Conservation (phyloP, 2,113 vertebrate genomes). For the Collichthys lucidus region DNA sequence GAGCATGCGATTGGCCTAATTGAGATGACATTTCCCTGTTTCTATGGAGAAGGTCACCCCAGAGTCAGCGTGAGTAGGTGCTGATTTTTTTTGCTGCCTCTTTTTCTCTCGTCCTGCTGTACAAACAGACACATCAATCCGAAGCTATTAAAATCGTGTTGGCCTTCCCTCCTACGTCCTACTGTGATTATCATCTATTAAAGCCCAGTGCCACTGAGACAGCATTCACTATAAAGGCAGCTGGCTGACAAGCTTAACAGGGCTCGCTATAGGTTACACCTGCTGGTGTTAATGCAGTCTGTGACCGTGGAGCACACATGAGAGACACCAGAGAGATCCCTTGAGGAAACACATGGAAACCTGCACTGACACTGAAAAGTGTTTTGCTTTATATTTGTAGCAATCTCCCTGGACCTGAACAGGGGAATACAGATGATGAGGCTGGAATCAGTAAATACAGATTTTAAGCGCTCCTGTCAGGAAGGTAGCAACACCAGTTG, state of each 20-base stretch:
- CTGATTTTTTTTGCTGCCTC: constrained; percentile 42
- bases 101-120: constrained; percentile 45
- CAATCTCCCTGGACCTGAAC: constrained; percentile 22
- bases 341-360: constrained; percentile 37
- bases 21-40: constrained; percentile 78
- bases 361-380: constrained; percentile 33
- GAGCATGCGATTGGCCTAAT: constrained; percentile 77
- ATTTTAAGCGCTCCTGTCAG: constrained; percentile 45
- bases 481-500: neutral
- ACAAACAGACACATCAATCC: constrained; percentile 62
- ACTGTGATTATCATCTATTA: constrained; percentile 75
- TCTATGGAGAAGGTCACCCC: constrained; percentile 74
- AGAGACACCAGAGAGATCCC: constrained; percentile 22
- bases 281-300: constrained; percentile 60
- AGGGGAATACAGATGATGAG: constrained; percentile 32
- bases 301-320: constrained; percentile 26
- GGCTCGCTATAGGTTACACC: constrained; percentile 56
- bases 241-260: constrained; percentile 53
- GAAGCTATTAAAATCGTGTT: constrained; percentile 68
- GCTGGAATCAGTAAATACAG: constrained; percentile 50
- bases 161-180: constrained; percentile 53
- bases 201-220: constrained; percentile 52
- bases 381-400: constrained; percentile 47
- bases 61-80: constrained; percentile 63
- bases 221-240: constrained; percentile 45